Evolutionary conservation across 92 coral and sea anemone genomes (phyloP), one percentile per base, ranked within the genome.

Genomic region (Montipora capitata): DNA sequence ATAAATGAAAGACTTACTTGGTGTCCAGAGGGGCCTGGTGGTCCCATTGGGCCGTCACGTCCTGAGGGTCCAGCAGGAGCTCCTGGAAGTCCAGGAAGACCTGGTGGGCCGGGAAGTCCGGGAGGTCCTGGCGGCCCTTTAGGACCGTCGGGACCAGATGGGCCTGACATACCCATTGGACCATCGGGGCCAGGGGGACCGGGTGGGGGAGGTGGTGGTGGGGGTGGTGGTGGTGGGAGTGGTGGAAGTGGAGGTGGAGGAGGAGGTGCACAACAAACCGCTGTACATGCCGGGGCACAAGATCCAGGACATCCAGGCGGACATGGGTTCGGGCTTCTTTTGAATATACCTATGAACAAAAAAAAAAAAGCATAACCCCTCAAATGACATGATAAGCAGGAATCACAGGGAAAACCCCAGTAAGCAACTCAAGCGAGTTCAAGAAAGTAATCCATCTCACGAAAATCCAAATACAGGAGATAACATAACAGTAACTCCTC

Each of bases 31-130:
- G 98, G 96, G 90, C 99, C 99, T 58, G 99, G 99, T 38, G 99
- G 99, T 79, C 99, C 99, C 95, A 96, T 96, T 74, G 99, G 99
- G 72, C 99, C 99, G 72, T 97, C 98, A 94, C 97, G 98, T 92
- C 99, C 99, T 43, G 89, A 81, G 62, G 98, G 94, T 90, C 99
- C 99, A 56, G 99, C 97, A 58, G 98, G 98, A 43, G 99, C 98
- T 74, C 99, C 99, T 58, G 99, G 96, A 64, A 95, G 98, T 80
- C 99, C 99, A 76, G 99, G 94, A 9, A 96, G 87, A 78, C 99
- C 99, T 58, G 97, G 92, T 82, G 98, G 97, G 67, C 99, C 99
- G 45, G 96, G 77, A 43, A 96, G 98, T 88, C 99, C 99, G 67
- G 97, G 97, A 80, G 96, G 97, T 71, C 99, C 99, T 54, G 98